Conservation (phyloP, 2,888 invertebrate species). For the Lasioglossum oenotherae region DNA sequence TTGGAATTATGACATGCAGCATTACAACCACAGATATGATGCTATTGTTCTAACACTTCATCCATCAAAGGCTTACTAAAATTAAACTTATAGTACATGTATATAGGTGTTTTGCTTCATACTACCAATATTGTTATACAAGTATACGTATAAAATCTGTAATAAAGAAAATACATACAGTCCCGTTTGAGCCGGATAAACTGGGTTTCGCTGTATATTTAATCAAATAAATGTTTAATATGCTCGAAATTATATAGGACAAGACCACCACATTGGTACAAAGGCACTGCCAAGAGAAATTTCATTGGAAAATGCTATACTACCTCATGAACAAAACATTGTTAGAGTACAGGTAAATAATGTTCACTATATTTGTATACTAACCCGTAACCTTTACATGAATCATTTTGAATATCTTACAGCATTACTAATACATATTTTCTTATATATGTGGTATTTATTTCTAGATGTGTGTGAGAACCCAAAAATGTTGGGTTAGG, state of each 20-base stretch:
- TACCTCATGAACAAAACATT: conserved; percentile 89
- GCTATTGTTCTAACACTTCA: neutral
- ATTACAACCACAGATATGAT: neutral
- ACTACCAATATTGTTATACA: too few species aligned
- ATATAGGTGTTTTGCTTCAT: too few species aligned
- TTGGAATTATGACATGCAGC: too few species aligned
- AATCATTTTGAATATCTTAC: neutral
- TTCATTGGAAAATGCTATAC: conserved; percentile 92
- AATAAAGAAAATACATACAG: too few species aligned
- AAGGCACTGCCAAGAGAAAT: conserved; percentile 95
- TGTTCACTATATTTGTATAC: neutral
- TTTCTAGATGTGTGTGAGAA: too few species aligned
- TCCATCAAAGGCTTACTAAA: neutral
- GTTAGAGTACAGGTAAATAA: conserved; percentile 88
- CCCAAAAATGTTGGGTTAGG: too few species aligned
- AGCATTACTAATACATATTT: conserved; percentile 6
- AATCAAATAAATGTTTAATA: neutral
- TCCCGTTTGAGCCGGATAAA: too few species aligned
- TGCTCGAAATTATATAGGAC: conserved; percentile 84
- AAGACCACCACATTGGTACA: conserved; percentile 87
- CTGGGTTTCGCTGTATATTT: neutral
- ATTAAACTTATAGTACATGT: neutral
- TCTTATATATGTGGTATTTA: neutral
- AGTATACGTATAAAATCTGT: too few species aligned
- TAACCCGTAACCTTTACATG: neutral